Conservation (phyloP, 2,888 invertebrate genomes). For the Vanessa cardui region DNA sequence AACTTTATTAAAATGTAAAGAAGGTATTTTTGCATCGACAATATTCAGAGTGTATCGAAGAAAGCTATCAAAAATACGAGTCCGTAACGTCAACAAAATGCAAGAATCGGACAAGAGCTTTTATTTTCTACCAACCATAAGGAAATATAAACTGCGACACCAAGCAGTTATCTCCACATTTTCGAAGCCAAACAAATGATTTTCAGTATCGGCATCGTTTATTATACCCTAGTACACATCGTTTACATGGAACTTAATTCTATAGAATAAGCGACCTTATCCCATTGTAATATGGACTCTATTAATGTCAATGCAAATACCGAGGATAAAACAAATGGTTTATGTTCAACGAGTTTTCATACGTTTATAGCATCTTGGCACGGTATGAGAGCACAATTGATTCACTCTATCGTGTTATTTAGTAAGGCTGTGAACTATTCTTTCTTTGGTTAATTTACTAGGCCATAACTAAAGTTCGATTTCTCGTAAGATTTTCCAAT, state of each 20-base stretch:
- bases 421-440: constrained; percentile 23
- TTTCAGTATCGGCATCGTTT: constrained; percentile 68
- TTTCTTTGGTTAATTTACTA: constrained; percentile 1
- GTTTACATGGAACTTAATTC: constrained; percentile 38
- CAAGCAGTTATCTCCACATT: constrained; percentile 49
- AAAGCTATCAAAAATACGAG: constrained; percentile 19
- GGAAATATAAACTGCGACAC: constrained; percentile 37
- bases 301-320: constrained; percentile 19
- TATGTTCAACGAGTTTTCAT: constrained; percentile 68
- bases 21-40: background rate
- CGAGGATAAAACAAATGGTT: constrained; percentile 61
- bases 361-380: constrained; percentile 74
- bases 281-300: constrained; percentile 21
- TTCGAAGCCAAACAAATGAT: constrained; percentile 69
- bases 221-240: constrained; percentile 60
- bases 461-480: background rate
- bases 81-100: constrained; percentile 24
- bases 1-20: background rate
- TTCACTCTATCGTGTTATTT: constrained; percentile 64
- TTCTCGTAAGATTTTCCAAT: too few species aligned
- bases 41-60: constrained; percentile 3
- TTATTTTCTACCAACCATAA: constrained; percentile 32
- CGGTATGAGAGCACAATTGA: constrained; percentile 71
- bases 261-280: constrained; percentile 23
- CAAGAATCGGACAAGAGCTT: constrained; percentile 48